Evolutionary conservation across 2,797 vertebrate genomes (phyloP), one percentile per base, ranked within the genome.

Genomic region (Sciurus carolinensis): DNA sequence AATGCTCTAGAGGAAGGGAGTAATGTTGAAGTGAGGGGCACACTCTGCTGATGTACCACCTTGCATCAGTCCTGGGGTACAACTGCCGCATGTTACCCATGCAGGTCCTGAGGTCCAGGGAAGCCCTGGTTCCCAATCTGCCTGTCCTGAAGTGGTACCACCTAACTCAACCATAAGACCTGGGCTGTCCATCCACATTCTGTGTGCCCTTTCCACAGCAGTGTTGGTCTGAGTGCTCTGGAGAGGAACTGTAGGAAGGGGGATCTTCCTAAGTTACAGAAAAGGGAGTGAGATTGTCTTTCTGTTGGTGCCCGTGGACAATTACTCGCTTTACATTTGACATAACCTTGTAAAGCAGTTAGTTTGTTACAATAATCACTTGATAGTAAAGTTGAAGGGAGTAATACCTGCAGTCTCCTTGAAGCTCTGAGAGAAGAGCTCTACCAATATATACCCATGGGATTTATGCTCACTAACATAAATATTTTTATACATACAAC

Each of bases 181-280:
- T 47, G 8, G 7, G n/a, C 9, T 12, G 2, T 72, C 5, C 2
- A 7, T 71, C 28, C 44, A n/a, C 42, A 11, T n/a, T 57, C 47
- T 33, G 1, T 47, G 30, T 28, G 44, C 20, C 13, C 9, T 7
- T 73, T 71, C 52, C 50, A 4, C 4, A 6, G 0, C 14, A 13
- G 0, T 20, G 12, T 66, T 47, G 20, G 24, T 33, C 17, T 84
- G 12, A 93, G 22, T 66, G 5, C 15, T 26, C 3, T 59, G 15
- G 0, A 8, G 4, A 30, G 5, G 17, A 2, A 0, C 14, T 0
- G 1, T 1, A 15, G 12, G 10, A 2, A 47, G 44, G 0, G 2
- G 5, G 9, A 10, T 7, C 10, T 92, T 4, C 3, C 8, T 11
- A 54, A 75, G 33, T 20, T n/a, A 44, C 4, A 69, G 47, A 91